These are phyloP conservation scores for Sebastes fasciatus DNA, from an alignment of 2,113 vertebrate genomes.

Conservation along the genomic window DNA sequence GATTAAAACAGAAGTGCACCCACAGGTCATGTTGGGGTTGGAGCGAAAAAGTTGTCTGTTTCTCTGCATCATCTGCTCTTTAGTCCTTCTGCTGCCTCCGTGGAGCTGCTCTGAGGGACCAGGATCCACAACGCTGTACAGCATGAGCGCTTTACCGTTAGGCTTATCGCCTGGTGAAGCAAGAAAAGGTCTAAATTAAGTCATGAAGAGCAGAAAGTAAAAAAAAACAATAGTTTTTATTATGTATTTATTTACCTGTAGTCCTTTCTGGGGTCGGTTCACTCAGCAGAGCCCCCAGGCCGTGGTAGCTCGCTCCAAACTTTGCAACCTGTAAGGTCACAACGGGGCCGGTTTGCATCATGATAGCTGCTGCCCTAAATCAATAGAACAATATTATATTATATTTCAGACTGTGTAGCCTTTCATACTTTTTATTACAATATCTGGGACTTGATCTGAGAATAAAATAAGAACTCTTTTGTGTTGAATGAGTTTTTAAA, in stretches of 20 bases:
- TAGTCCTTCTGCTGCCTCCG: constrained; percentile 83
- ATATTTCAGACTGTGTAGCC: neutral
- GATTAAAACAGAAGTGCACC: constrained; percentile 52
- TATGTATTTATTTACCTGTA: constrained; percentile 78
- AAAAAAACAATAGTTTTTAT: no score
- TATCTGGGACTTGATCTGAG: neutral
- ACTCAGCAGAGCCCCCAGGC: constrained; percentile 89
- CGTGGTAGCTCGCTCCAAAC: constrained; percentile 91
- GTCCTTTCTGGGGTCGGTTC: constrained; percentile 85
- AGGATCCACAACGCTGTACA: constrained; percentile 68
- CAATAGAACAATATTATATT: neutral
- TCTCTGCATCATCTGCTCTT: constrained; percentile 87
- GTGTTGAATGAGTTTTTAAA: neutral
- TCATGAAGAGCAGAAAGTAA: neutral
- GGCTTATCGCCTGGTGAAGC: constrained; percentile 80
- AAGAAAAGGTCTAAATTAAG: neutral
- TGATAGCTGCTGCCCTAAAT: constrained; percentile 92
- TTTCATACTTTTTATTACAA: neutral
- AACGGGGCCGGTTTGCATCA: constrained; percentile 92
- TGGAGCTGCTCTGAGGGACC: constrained; percentile 81
- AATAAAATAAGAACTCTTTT: neutral
- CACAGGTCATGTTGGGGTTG: constrained; percentile 92
- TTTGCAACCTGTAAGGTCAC: constrained; percentile 93
- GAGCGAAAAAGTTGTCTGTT: constrained; percentile 91
- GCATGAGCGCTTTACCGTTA: constrained; percentile 85